Evolutionary conservation across 2,888 invertebrate genomes (phyloP), one percentile per base, ranked within the genome.

Genomic region (Artemia sp.): DNA sequence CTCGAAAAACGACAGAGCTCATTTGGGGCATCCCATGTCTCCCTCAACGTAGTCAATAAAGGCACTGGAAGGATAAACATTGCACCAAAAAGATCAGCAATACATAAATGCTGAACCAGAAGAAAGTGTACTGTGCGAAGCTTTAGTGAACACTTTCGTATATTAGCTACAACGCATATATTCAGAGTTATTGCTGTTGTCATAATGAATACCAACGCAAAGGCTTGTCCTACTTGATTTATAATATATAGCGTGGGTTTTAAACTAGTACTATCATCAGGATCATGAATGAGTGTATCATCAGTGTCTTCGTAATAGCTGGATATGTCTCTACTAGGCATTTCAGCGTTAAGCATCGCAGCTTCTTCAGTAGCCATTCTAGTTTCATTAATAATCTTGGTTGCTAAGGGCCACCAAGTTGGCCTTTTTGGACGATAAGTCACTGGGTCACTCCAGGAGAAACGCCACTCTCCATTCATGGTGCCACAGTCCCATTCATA

Each of bases 91-190:
- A 73, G 72, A 68, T 76, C 76, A 10, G 74, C 74, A 67, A 75
- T 73, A 72, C 75, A 76, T 69, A 76, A 73, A 70, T 75, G 74
- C 66, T 76, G 73, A 66, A 76, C 75, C 52, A 76, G 74, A 9
- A 75, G 73, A 69, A 76, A 76, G 70, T 75, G 75, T 51, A 74
- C 73, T 71, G 75, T 75, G 58, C 74, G 71, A 52, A 74, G 72
- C 70, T 76, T 76, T 58, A 76, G 72, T 66, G 72, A 73, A 72
- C 75, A 74, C 53, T 72, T 72, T 51, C 74, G 72, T 68, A 76
- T 75, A 71, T 76, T 76, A 68, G 70, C 68, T 58, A 76, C 75
- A 72, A 76, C 74, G 68, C 73, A 72, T 14, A 73, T 73, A 71
- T 76, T 76, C 52, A 67, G 52, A 50, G 53, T 66, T 12, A 71